phyloP scores from a whole-genome alignment of 2,113 vertebrate genomes.

The Jacana jacana region DNA sequence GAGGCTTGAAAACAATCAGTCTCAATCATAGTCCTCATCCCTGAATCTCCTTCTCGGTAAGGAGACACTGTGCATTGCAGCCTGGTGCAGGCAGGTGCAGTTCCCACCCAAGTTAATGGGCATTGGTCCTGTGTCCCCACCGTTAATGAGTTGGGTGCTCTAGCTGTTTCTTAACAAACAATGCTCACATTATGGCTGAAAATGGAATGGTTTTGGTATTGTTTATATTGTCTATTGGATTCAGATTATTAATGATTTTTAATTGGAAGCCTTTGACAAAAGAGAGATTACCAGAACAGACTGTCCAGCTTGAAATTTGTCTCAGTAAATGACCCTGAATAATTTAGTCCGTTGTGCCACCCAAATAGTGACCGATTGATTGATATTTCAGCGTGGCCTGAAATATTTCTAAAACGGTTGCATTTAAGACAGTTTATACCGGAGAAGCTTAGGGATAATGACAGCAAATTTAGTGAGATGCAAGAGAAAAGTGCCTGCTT shows the following conservation, averaged over 20 bases:
- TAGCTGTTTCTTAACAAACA: constrained; percentile 24
- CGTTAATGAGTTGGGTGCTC: neutral
- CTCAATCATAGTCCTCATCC: neutral
- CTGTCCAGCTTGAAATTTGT: constrained; percentile 51
- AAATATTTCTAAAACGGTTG: constrained; percentile 42
- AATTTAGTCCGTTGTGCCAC: constrained; percentile 61
- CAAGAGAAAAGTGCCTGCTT: constrained; percentile 27
- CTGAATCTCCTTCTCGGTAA: neutral
- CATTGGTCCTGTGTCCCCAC: neutral
- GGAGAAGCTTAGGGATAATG: constrained; percentile 35
- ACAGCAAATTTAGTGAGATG: constrained; percentile 48
- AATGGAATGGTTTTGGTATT: neutral
- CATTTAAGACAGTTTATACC: constrained; percentile 44
- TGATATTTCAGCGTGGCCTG: constrained; percentile 34
- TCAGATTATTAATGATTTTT: constrained; percentile 58
- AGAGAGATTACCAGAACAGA: constrained; percentile 33
- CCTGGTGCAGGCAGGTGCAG: neutral
- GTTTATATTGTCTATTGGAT: constrained; percentile 45
- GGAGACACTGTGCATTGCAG: neutral
- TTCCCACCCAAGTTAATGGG: constrained; percentile 15
- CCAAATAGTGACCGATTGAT: constrained; percentile 50
- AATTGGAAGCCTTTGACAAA: constrained; percentile 42
- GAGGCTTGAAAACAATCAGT: constrained; percentile 5
- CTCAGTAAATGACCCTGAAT: constrained; percentile 57
- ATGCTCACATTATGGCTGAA: neutral